Evolutionary conservation across 2,113 vertebrate genomes (phyloP).

Genomic region (Polypterus senegalus): DNA sequence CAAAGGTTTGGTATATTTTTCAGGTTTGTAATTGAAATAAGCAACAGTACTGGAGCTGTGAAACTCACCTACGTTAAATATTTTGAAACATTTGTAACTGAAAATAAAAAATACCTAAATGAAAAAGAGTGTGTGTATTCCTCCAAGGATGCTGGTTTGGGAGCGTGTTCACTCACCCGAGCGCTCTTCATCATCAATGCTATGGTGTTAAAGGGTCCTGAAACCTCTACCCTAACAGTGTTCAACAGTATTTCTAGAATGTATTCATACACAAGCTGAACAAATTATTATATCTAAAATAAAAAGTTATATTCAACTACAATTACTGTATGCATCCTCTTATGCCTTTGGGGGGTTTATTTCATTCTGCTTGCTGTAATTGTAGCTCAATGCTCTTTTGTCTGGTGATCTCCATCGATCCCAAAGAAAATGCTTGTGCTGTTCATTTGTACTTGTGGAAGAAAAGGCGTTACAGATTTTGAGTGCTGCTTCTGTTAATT

Average conservation of each 20-base stretch:
- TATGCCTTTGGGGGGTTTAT: too few species aligned
- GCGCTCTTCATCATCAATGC: too few species aligned
- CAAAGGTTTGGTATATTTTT: constrained; percentile 27
- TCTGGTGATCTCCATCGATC: too few species aligned
- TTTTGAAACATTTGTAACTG: constrained; percentile 26
- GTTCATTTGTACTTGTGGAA: too few species aligned
- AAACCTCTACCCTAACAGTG: constrained; percentile 28
- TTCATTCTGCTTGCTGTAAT: too few species aligned
- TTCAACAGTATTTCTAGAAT: constrained; percentile 35
- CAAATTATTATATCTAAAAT: constrained; percentile 29
- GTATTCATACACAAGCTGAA: constrained; percentile 31
- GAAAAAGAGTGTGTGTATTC: constrained; percentile 20
- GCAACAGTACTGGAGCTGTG: constrained; percentile 19
- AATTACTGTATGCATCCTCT: too few species aligned
- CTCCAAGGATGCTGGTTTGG: constrained; percentile 18
- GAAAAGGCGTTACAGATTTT: too few species aligned
- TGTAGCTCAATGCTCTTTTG: too few species aligned
- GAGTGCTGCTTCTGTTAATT: too few species aligned
- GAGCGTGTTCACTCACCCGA: constrained; percentile 21
- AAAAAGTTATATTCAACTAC: constrained; percentile 16
- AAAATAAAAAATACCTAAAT: constrained; percentile 22
- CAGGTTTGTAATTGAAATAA: constrained; percentile 17
- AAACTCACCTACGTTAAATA: constrained; percentile 22
- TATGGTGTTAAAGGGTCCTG: constrained; percentile 9
- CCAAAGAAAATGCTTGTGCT: too few species aligned